Base-by-base conservation (phyloP, 2,888 invertebrate species). In the Anticlea derivata region DNA sequence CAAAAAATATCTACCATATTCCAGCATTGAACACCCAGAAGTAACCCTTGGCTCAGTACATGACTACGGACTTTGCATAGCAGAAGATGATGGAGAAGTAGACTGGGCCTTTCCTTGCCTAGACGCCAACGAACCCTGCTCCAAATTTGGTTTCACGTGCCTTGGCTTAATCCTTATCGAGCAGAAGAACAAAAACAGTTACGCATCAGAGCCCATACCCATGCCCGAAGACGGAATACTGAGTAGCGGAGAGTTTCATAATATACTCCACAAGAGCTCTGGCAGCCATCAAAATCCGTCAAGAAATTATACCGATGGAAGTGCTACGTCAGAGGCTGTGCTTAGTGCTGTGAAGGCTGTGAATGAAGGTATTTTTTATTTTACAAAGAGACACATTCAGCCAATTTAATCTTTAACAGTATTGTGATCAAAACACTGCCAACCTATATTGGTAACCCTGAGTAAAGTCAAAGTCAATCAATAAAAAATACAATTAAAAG, bases 11-110 rank as follows among this genome's bases (percentile, higher is more conserved):
- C 3, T 27, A 22, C 10, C 38, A 49, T 58, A 11, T 78, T 77
- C 69, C 73, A 94, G 93, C 77, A 92, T 93, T 58, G 92, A 92
- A 69, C 92, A 93, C 75, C 93, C 93, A 3, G 93, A 94, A 54
- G 86, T 93, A 65, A 78, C 84, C 11, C 87, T 94, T 37, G 93
- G 93, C 65, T 92, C 94, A 26, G 92, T 94, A 10, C 89, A 92
- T 45, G 93, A 94, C 70, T 98, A 97, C 78, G 96, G 97, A 31
- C 92, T 99, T 46, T 97, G 96, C 75, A 97, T 99, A 79, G 98
- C 97, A 17, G 99, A 99, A 85, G 98, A 99, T 72, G 98, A 98
- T 75, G 99, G 98, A 1, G 98, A 98, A 86, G 96, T 97, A 1
- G 98, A 98, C 81, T 93, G 93, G 84, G 98, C 98, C 67, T 98